Base-by-base conservation (phyloP, 2,113 vertebrate genomes). In the Willisornis vidua region DNA sequence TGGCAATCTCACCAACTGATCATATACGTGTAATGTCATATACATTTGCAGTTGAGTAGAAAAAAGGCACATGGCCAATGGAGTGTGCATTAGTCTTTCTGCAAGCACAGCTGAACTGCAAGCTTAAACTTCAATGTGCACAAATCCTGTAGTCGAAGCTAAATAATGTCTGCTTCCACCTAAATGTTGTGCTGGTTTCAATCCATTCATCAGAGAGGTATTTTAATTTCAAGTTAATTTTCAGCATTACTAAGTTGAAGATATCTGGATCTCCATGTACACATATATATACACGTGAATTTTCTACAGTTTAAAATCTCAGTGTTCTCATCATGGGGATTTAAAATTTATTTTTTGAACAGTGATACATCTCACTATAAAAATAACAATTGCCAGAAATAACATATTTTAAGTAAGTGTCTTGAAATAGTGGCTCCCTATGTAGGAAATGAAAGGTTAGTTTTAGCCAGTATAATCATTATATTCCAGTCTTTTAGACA, bases 391-490 rank as follows among this genome's bases (percentile, higher is more conserved):
- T 73, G 54, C 90, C 75, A 72, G 31, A 91, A 93, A 89, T 85
- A 91, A 75, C 62, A 61, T 90, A 39, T 94, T 96, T 91, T 95
- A 85, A 63, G 55, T 65, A 66, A 92, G 63, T 94, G 83, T 92
- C 87, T 96, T 89, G 89, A 85, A 94, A 94, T 71, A 81, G 63
- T 2, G 0, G 8, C 5, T 86, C 94, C 81, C 83, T 78, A 85
- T 70, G 46, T 55, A 66, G 20, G 43, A 96, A 90, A 78, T 22
- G 7, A 57, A 93, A 96, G 81, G 68, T 84, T 96, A 83, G 65
- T 68, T 91, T 82, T 78, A 91, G 70, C 45, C 65, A 93, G 77
- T 49, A 55, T n/a, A 93, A 79, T 94, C 49, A 68, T 68, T 51
- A 55, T 76, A 65, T 72, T 66, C 35, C 28, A 88, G 66, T 82